Evolutionary conservation across 1,140 invertebrate genomes (phyloP), one percentile per base, ranked within the genome.

Genomic region (Vanessa tameamea): DNA sequence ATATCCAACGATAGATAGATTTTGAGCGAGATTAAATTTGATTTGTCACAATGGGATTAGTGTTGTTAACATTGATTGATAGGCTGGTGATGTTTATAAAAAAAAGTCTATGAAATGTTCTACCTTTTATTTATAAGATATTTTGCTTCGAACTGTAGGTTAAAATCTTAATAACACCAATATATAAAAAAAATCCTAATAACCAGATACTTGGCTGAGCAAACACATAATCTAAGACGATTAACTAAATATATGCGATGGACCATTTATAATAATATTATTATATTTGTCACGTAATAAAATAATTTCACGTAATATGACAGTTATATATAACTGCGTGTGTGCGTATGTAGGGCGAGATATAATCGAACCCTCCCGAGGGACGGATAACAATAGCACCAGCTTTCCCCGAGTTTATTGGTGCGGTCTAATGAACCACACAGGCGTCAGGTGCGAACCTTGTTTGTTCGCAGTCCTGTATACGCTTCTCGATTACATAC

Each of bases 301-400:
- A 65, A 65, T 48, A 37, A 13, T 37, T 37, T 31, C 57, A 37
- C 57, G 57, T 37, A 61, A 37, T 14, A 16, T 12, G 43, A 55
- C 66, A 31, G 47, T 70, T 72, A 50, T 31, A 82, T 81, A 82
- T 82, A 81, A 78, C 86, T 85, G 81, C 82, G 82, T 83, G 75
- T 89, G 76, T 85, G 85, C 82, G 81, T 84, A 92, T 83, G 64
- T 89, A 86, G 88, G 89, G 75, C 88, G 86, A 85, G 69, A 86
- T 80, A 74, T 83, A 74, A 73, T 79, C 68, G 79, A 79, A 84
- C 82, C 87, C 84, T 87, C 87, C 84, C 85, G 59, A 74, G 88
- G 89, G 90, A 87, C 78, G 84, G 79, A 85, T 85, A 88, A 92
- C 88, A 92, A 92, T 92, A 91, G 90, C 82, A 85, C 73, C 78